phyloP scores from a whole-genome alignment of 2,797 vertebrate genomes.

The Bucorvus abyssinicus region DNA sequence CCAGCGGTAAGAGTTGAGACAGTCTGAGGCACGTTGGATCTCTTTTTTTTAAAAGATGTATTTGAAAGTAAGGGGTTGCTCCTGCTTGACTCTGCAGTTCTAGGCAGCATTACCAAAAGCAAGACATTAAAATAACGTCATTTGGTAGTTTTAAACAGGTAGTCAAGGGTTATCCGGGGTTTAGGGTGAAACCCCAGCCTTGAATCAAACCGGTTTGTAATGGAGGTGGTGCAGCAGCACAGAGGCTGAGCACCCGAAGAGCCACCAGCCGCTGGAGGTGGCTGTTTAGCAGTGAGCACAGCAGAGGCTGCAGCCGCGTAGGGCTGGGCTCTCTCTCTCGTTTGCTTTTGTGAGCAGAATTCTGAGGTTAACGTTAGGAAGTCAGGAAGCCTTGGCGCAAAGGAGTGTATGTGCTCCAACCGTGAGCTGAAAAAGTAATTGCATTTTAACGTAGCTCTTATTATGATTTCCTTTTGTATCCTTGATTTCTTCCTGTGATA shows the following conservation, averaged over 20 bases:
- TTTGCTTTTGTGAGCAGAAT: background rate
- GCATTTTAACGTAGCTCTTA: background rate
- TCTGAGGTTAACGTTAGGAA: background rate
- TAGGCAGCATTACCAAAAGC: background rate
- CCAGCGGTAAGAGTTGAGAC: background rate
- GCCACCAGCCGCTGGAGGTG: background rate
- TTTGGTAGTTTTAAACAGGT: background rate
- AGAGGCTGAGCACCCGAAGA: background rate
- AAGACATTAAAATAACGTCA: background rate
- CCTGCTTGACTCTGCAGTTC: background rate
- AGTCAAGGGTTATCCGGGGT: background rate
- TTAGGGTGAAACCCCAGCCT: background rate
- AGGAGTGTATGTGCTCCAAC: background rate
- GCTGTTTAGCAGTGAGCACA: background rate
- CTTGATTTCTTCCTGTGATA: constrained; percentile 4
- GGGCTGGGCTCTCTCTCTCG: background rate
- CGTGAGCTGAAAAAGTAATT: background rate
- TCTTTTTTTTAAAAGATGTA: background rate
- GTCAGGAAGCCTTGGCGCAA: background rate
- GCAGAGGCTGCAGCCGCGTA: background rate
- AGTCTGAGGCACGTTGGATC: background rate
- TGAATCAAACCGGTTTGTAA: background rate
- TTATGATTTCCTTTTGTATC: background rate
- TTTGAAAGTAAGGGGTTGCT: background rate
- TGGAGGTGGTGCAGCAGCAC: background rate